These are phyloP conservation scores for Bothrops alternatus DNA, from an alignment of 2,797 vertebrate species.

Conservation along the genomic window DNA sequence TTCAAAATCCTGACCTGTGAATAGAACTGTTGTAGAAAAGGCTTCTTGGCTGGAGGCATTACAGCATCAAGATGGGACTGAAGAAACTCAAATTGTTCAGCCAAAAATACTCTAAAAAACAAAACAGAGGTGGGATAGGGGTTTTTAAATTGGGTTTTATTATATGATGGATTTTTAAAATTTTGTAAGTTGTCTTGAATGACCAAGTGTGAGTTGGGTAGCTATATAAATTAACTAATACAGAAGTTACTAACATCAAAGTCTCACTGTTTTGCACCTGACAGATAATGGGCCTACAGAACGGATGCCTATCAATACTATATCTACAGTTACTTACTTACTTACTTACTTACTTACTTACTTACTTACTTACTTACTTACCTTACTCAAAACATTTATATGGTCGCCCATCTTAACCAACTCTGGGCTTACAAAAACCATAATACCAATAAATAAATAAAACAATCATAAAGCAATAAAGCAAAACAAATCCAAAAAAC, in stretches of 20 bases:
- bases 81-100: constrained; percentile 96
- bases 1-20: constrained; percentile 84
- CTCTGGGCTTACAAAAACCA: not conserved
- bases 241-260: not conserved
- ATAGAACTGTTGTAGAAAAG: constrained; percentile 98
- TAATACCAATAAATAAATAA: not conserved
- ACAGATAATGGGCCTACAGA: not conserved
- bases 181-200: not conserved
- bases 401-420: not conserved
- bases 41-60: constrained; percentile 97
- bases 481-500: not conserved
- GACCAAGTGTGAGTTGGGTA: not conserved
- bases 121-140: constrained; percentile 20
- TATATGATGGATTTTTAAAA: not conserved
- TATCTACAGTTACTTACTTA: not conserved
- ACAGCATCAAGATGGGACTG: constrained; percentile 94
- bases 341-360: too few species aligned
- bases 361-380: too few species aligned
- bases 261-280: not conserved
- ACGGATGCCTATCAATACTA: not conserved
- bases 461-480: not conserved
- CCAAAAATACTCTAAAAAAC: constrained; percentile 87
- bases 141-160: not conserved
- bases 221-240: not conserved
- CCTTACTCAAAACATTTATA: not conserved